Evolutionary conservation across 2,888 invertebrate genomes (phyloP).

Genomic region (Leptogaster cylindrica): DNA sequence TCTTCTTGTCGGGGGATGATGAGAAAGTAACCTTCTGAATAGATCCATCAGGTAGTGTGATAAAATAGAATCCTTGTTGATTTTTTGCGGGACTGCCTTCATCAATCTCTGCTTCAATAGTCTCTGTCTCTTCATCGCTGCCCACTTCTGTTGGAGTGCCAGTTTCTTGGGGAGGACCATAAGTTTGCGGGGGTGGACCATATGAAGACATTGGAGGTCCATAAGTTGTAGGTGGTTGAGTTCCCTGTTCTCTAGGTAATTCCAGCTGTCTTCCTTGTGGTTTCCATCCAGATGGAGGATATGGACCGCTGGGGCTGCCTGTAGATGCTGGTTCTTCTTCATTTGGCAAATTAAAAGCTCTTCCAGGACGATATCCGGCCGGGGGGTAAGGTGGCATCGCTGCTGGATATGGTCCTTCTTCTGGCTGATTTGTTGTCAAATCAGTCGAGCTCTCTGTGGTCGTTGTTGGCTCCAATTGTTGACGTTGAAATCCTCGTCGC

Average conservation of each 20-base stretch:
- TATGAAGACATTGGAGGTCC: neutral
- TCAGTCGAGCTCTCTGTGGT: neutral
- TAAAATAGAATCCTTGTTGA: slow-evolving; percentile 20
- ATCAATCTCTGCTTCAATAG: slow-evolving; percentile 24
- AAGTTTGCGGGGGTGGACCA: neutral
- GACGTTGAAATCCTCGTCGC: slow-evolving; percentile 7
- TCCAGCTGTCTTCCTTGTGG: slow-evolving; percentile 23
- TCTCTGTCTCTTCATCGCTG: slow-evolving; percentile 10
- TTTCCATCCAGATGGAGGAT: slow-evolving; percentile 38
- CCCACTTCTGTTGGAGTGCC: neutral
- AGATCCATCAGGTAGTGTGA: slow-evolving; percentile 13
- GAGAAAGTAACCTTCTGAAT: slow-evolving; percentile 17
- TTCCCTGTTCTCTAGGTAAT: slow-evolving; percentile 5
- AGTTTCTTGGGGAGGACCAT: slow-evolving; percentile 18
- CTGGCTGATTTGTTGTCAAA: slow-evolving; percentile 22
- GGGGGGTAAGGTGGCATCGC: slow-evolving; percentile 35
- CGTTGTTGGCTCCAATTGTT: slow-evolving; percentile 7
- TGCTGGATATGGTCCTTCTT: slow-evolving; percentile 21
- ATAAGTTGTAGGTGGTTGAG: slow-evolving; percentile 5
- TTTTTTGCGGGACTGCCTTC: slow-evolving; percentile 3
- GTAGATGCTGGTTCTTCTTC: slow-evolving; percentile 14
- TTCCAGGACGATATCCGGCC: slow-evolving; percentile 41
- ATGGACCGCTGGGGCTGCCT: neutral
- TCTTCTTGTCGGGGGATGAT: slow-evolving; percentile 7
- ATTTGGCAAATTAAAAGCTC: slow-evolving; percentile 39